These are phyloP conservation scores for Spea bombifrons DNA, from an alignment of 2,113 vertebrate species.

Conservation along the genomic window DNA sequence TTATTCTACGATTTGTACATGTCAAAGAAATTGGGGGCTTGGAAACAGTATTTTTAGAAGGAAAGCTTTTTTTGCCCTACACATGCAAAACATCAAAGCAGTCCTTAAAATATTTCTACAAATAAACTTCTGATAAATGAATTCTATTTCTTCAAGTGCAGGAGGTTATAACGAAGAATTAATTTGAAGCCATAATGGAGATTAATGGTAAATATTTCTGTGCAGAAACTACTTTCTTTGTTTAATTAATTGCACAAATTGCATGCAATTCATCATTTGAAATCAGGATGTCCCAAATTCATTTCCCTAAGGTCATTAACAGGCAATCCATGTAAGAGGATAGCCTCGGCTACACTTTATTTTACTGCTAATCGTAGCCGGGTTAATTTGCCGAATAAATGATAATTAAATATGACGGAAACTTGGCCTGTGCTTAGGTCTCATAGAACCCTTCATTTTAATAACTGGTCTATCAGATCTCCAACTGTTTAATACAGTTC, in stretches of 20 bases:
- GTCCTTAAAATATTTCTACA: no score
- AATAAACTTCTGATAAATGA: no score
- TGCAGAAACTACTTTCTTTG: background rate
- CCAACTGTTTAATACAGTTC: no score
- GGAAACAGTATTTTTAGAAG: no score
- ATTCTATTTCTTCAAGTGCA: no score
- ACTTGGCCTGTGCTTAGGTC: background rate
- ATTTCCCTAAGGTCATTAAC: constrained; percentile 1
- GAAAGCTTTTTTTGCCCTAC: no score
- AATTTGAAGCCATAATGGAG: constrained; percentile 8
- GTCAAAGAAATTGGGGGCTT: no score
- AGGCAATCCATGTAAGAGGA: background rate
- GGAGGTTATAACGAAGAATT: constrained; percentile 4
- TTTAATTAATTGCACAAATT: constrained; percentile 14
- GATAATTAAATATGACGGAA: constrained; percentile 32
- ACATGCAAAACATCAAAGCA: no score
- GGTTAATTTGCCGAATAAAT: constrained; percentile 31
- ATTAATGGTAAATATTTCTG: constrained; percentile 6
- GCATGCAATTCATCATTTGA: background rate
- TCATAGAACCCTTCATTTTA: no score
- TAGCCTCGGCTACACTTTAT: background rate
- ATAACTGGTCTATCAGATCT: no score
- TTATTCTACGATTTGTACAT: no score
- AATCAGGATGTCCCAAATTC: background rate
- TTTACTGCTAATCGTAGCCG: constrained; percentile 20